These are phyloP conservation scores for Gonioctena quinquepunctata DNA, from an alignment of 1,140 invertebrate species.

Conservation along the genomic window DNA sequence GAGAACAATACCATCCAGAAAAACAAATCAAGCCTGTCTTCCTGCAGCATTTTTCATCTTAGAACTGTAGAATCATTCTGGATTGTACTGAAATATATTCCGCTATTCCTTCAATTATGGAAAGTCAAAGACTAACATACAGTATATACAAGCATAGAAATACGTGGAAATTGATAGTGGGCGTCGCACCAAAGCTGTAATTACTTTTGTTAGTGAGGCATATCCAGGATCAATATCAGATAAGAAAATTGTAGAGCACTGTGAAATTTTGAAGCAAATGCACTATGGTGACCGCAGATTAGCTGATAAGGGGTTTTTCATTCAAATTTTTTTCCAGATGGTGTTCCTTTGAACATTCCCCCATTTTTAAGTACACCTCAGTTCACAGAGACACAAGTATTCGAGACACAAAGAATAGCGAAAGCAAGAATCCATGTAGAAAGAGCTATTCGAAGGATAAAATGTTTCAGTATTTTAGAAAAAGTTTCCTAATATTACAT, in stretches of 20 bases:
- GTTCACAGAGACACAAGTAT: no score
- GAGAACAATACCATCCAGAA: slow-evolving; percentile 29
- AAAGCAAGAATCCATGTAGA: no score
- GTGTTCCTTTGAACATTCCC: no score
- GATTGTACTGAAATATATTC: slow-evolving; percentile 35
- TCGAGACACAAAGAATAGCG: no score
- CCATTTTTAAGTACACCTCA: no score
- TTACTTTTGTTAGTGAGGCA: slow-evolving; percentile 30
- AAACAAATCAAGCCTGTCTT: slow-evolving; percentile 31
- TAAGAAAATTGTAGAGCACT: slow-evolving; percentile 31
- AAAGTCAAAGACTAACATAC: slow-evolving; percentile 27
- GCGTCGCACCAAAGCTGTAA: slow-evolving; percentile 35
- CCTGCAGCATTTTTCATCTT: slow-evolving; percentile 30
- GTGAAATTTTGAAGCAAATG: slow-evolving; percentile 7
- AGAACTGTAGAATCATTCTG: slow-evolving; percentile 35
- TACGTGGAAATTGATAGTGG: slow-evolving; percentile 30
- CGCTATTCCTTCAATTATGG: slow-evolving; percentile 19
- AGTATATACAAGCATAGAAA: slow-evolving; percentile 32
- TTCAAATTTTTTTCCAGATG: no score
- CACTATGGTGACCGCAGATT: no score
- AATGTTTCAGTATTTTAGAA: no score
- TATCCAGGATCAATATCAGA: slow-evolving; percentile 35
- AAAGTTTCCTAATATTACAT: no score
- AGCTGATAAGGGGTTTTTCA: no score
- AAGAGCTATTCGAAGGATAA: no score